A percentile compares a stretch with the other conserved stretches of the same genome.
Conservation (phyloP, 2,888 invertebrate species). For the Venusia cambrica region DNA sequence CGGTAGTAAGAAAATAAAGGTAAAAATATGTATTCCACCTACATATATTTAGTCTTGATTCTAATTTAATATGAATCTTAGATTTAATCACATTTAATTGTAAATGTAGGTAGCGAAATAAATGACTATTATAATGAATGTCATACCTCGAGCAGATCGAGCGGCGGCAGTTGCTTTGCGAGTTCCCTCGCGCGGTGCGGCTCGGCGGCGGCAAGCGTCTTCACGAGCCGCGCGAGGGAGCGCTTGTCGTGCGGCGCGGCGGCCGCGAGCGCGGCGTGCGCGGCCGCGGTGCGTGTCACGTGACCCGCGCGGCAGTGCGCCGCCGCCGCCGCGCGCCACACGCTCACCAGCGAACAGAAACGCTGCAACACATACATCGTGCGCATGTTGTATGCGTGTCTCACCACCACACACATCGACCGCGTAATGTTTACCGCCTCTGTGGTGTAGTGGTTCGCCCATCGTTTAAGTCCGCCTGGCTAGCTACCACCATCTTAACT, state of each 20-base stretch:
- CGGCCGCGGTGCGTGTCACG: conserved; percentile 89
- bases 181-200: conserved; percentile 87
- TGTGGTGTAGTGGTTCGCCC: too few relatives aligned
- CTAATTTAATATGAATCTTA: too few relatives aligned
- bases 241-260: conserved; percentile 89
- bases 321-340: conserved; percentile 94
- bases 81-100: too few relatives aligned
- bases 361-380: conserved; percentile 35
- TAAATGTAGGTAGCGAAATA: too few relatives aligned
- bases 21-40: too few relatives aligned
- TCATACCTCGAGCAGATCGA: conserved; percentile 57
- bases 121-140: neutral
- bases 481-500: too few relatives aligned
- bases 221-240: conserved; percentile 93
- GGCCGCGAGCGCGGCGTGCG: conserved; percentile 86
- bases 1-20: too few relatives aligned
- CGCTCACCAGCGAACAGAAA: conserved; percentile 81
- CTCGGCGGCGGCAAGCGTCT: conserved; percentile 92
- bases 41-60: too few relatives aligned
- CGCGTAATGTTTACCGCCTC: too few relatives aligned
- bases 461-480: too few relatives aligned
- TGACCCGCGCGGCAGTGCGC: conserved; percentile 90
- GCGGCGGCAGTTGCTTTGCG: conserved; percentile 54
- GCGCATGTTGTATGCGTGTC: too few relatives aligned
- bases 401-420: too few relatives aligned